These are phyloP conservation scores for Smittia sp. DNA, from an alignment of 2,888 invertebrate genomes.

Conservation along the genomic window DNA sequence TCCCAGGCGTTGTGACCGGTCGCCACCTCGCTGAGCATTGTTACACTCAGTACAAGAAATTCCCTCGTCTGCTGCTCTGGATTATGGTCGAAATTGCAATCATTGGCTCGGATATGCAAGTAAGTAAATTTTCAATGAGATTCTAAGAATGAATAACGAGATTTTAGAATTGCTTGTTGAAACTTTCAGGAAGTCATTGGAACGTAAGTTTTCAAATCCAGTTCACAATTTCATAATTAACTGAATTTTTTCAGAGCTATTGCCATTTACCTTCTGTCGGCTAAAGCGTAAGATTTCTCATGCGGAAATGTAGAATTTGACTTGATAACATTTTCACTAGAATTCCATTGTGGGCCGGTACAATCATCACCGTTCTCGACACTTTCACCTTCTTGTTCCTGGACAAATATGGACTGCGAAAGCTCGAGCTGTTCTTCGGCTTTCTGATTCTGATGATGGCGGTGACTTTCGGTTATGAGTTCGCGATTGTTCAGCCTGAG, in stretches of 20 bases:
- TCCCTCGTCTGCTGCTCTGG: constrained; percentile 77
- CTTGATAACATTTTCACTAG: constrained; percentile 49
- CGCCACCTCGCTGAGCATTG: constrained; percentile 66
- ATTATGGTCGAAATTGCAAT: constrained; percentile 90
- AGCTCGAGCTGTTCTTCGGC: constrained; percentile 81
- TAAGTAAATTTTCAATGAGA: too few relatives aligned
- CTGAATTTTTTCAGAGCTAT: constrained; percentile 57
- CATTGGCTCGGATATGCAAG: constrained; percentile 82
- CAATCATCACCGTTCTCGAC: constrained; percentile 78
- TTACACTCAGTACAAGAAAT: constrained; percentile 62
- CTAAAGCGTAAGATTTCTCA: constrained; percentile 62
- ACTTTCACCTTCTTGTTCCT: constrained; percentile 85
- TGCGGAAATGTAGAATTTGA: not conserved
- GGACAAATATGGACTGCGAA: constrained; percentile 79
- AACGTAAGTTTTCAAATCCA: constrained; percentile 52
- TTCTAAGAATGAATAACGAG: too few relatives aligned
- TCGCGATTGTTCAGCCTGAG: constrained; percentile 68
- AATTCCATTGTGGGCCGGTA: constrained; percentile 76
- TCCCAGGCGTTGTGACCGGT: constrained; percentile 71
- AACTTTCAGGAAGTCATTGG: constrained; percentile 76
- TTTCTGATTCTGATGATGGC: constrained; percentile 80
- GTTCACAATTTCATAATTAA: not conserved
- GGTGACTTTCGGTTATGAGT: constrained; percentile 83
- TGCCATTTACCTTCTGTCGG: constrained; percentile 77
- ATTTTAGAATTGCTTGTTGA: too few relatives aligned